Conservation (phyloP, 2,797 vertebrate species). For the Danio albolineatus region DNA sequence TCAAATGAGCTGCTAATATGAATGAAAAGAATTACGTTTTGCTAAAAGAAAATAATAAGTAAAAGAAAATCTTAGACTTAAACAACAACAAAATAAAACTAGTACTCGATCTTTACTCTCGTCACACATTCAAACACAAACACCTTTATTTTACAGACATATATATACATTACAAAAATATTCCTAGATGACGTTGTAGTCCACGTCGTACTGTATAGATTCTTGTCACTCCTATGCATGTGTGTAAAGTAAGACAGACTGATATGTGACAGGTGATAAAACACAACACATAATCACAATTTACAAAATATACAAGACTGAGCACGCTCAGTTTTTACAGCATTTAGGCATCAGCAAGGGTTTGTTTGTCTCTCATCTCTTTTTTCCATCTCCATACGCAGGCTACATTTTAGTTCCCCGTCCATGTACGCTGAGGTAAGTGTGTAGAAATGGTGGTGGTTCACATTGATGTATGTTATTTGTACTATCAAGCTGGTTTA, state of each 20-base stretch:
- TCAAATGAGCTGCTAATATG: no score
- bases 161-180: constrained; percentile 27
- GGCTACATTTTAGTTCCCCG: neutral
- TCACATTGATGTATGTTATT: neutral
- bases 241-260: neutral
- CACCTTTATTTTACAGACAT: constrained; percentile 20
- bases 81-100: neutral
- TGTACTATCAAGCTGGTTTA: constrained; percentile 11
- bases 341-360: constrained; percentile 6
- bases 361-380: constrained; percentile 1
- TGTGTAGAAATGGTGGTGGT: neutral
- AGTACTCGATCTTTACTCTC: neutral
- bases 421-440: neutral
- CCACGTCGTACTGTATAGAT: neutral
- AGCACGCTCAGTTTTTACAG: neutral
- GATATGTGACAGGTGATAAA: neutral
- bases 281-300: neutral
- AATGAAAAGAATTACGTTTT: no score
- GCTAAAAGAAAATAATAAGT: no score
- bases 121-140: constrained; percentile 5
- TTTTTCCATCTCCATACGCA: constrained; percentile 2
- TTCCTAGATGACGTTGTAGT: constrained; percentile 3
- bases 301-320: constrained; percentile 23
- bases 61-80: no score
- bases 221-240: constrained; percentile 13